Percentiles rank a stretch among this genome's conserved stretches.
Conservation (phyloP, 2,113 vertebrate genomes). For the Carollia perspicillata region DNA sequence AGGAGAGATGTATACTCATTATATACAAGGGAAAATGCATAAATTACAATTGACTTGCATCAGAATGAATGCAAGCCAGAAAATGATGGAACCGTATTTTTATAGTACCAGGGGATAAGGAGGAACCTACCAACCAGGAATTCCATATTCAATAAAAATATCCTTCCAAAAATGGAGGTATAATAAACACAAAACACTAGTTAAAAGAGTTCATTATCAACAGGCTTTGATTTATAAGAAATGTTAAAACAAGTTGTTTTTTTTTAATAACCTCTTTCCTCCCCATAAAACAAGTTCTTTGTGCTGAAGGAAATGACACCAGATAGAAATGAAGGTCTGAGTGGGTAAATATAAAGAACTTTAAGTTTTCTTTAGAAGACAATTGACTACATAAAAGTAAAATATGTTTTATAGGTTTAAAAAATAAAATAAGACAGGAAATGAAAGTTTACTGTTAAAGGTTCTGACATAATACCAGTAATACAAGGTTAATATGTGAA, state of each 20-base stretch:
- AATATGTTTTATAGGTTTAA: neutral
- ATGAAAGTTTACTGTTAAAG: neutral
- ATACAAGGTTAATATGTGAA: neutral
- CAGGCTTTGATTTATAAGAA: neutral
- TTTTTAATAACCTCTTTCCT: too few species aligned
- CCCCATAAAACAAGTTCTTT: neutral
- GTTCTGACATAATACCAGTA: neutral
- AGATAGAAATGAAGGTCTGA: neutral
- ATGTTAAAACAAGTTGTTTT: neutral
- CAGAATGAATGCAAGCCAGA: neutral
- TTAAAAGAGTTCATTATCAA: neutral
- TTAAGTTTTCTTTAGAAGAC: neutral
- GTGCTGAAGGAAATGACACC: neutral
- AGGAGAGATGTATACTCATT: neutral
- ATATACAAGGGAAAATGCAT: neutral
- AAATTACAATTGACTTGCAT: neutral
- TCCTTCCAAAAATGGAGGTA: neutral
- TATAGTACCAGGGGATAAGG: neutral
- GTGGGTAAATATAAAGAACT: neutral
- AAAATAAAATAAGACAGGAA: neutral
- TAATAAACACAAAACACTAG: neutral
- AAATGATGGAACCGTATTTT: neutral
- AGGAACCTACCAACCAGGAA: neutral
- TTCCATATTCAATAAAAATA: neutral
- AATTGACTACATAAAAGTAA: neutral